Conservation (phyloP, 2,113 vertebrate genomes). For the Triplophysa siluroides region DNA sequence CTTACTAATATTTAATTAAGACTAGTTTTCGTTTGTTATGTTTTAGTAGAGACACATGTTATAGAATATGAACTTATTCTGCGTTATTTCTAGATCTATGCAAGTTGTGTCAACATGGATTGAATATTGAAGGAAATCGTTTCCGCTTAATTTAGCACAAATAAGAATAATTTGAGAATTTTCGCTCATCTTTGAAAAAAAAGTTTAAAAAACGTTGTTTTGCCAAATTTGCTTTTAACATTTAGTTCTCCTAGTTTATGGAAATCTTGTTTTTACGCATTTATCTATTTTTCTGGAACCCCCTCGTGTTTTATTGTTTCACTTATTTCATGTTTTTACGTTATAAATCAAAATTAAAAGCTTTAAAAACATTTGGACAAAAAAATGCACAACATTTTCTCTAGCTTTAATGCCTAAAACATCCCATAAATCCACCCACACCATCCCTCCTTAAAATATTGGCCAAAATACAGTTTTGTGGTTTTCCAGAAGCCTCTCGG, state of each 20-base stretch:
- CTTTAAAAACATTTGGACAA: too few species aligned
- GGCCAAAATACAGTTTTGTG: conserved; percentile 29
- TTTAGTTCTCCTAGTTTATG: too few species aligned
- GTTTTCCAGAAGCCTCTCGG: conserved; percentile 38
- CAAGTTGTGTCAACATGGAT: neutral
- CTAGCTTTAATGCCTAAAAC: neutral
- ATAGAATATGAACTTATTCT: neutral
- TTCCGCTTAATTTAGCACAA: neutral
- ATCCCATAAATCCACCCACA: conserved; percentile 3
- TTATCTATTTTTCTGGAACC: too few species aligned
- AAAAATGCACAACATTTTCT: too few species aligned
- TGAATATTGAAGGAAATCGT: neutral
- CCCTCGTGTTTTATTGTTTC: too few species aligned
- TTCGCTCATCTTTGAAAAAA: too few species aligned
- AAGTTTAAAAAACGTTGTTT: neutral
- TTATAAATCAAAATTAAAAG: too few species aligned
- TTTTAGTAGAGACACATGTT: neutral
- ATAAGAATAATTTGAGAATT: neutral
- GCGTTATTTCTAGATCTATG: neutral
- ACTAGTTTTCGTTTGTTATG: neutral
- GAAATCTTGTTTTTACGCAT: too few species aligned
- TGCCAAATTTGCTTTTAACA: too few species aligned
- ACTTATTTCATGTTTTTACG: too few species aligned
- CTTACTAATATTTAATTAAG: neutral
- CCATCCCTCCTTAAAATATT: conserved; percentile 18